Conservation (phyloP, 1,140 invertebrate species). For the Tetragonula clypearis region DNA sequence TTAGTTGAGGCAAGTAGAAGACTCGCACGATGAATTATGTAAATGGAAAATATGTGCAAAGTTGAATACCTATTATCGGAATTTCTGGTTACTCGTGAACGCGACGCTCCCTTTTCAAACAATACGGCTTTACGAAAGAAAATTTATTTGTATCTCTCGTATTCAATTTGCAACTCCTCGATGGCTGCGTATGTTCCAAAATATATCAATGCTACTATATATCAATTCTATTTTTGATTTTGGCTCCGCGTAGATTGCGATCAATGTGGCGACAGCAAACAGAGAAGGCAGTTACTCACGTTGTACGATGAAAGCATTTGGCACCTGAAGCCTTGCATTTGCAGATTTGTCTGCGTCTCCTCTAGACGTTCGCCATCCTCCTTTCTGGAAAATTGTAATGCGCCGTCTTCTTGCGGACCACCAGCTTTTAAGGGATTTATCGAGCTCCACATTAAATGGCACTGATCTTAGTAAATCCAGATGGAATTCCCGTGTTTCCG, state of each 20-base stretch:
- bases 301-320: constrained; percentile 52
- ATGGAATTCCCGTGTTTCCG: constrained; percentile 65
- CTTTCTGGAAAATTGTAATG: constrained; percentile 50
- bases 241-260: constrained; percentile 6
- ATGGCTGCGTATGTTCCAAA: no score
- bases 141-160: not conserved
- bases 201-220: no score
- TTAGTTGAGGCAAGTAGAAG: not conserved
- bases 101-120: not conserved
- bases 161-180: not conserved
- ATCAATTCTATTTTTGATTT: not conserved
- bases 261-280: constrained; percentile 15
- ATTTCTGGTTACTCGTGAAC: not conserved
- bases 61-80: not conserved
- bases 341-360: constrained; percentile 37
- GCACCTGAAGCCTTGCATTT: constrained; percentile 50
- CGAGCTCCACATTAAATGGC: constrained; percentile 63
- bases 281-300: constrained; percentile 36
- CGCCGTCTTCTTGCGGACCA: constrained; percentile 53
- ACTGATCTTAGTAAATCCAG: constrained; percentile 69
- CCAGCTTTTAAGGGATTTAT: constrained; percentile 68
- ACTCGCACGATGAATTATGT: not conserved
- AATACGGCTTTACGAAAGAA: not conserved
- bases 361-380: constrained; percentile 27
- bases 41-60: not conserved